Conservation (phyloP, 2,113 vertebrate species). For the Tragelaphus imberbis region DNA sequence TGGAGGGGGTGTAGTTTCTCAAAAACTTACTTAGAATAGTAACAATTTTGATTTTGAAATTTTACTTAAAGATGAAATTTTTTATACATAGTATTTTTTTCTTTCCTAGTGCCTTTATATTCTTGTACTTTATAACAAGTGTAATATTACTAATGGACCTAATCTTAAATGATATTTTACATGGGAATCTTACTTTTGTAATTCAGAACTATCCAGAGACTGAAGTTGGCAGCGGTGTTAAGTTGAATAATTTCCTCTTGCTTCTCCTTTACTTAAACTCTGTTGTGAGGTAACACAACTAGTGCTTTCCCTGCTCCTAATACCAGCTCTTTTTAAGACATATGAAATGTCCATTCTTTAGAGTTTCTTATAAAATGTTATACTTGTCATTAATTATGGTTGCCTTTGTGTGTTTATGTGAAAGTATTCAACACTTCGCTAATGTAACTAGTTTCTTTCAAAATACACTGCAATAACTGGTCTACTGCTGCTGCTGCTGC, state of each 20-base stretch:
- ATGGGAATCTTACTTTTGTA: neutral
- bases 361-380: conserved; percentile 14
- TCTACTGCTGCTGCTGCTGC: neutral
- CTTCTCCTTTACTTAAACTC: neutral
- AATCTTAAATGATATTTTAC: conserved; percentile 11
- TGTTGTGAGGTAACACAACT: neutral
- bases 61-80: neutral
- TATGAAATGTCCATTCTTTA: conserved; percentile 9
- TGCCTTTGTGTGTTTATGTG: neutral
- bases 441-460: neutral
- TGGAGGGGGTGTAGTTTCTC: neutral
- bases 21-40: neutral
- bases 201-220: neutral
- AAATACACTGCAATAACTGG: neutral
- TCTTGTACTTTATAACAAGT: neutral
- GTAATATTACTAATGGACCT: neutral
- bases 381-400: neutral
- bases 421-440: neutral
- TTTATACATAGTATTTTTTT: neutral
- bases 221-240: neutral
- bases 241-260: neutral
- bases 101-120: neutral
- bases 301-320: too few species aligned
- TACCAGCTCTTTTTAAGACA: neutral
- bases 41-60: conserved; percentile 34